Evolutionary conservation across 2,888 invertebrate genomes (phyloP).

Genomic region (Melanotus villosus): DNA sequence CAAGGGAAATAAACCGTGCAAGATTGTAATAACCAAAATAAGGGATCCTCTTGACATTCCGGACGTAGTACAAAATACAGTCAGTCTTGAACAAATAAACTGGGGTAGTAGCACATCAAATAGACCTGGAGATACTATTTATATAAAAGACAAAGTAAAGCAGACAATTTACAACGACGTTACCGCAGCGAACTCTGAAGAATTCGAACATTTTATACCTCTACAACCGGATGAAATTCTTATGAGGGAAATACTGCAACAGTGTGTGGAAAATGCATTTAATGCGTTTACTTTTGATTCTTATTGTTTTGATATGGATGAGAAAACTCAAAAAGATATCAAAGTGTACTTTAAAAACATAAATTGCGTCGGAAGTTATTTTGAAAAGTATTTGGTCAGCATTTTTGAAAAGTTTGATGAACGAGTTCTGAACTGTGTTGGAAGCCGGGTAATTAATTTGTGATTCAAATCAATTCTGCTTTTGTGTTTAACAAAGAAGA

Average conservation of each 20-base stretch:
- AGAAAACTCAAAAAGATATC: constrained; percentile 40
- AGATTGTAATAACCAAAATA: constrained; percentile 45
- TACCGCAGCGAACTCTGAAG: too few species aligned
- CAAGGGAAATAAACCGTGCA: constrained; percentile 46
- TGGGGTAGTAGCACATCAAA: too few species aligned
- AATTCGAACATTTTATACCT: too few species aligned
- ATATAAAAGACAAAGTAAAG: too few species aligned
- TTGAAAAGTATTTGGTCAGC: constrained; percentile 42
- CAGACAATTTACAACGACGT: too few species aligned
- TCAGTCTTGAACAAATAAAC: too few species aligned
- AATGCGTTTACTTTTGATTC: constrained; percentile 51
- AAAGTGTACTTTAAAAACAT: constrained; percentile 50
- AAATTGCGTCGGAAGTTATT: constrained; percentile 49
- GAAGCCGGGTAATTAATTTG: constrained; percentile 44
- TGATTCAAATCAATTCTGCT: too few species aligned
- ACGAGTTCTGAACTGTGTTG: constrained; percentile 26
- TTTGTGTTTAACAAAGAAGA: too few species aligned
- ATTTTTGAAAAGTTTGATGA: constrained; percentile 41
- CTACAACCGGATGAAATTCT: neutral
- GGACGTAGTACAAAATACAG: too few species aligned
- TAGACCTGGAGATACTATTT: too few species aligned
- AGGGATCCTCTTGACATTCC: too few species aligned
- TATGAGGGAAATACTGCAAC: constrained; percentile 23
- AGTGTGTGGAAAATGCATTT: constrained; percentile 49
- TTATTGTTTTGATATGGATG: constrained; percentile 46